A percentile compares a stretch with the other conserved stretches of the same genome.
Conservation (phyloP, 2,797 vertebrate species). For the Stomatorhinus walkeri region DNA sequence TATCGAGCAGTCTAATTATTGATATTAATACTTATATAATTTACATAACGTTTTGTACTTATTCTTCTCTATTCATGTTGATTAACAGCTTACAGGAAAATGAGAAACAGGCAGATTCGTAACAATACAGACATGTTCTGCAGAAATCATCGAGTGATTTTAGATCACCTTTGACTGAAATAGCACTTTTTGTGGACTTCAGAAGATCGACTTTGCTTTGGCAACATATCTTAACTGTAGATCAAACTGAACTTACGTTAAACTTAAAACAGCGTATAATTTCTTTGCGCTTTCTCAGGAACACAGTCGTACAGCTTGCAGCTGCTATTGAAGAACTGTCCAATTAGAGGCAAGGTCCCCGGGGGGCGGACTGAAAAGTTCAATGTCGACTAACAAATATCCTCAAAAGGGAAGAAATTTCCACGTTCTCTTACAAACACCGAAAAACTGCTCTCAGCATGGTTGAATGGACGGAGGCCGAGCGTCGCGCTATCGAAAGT, state of each 20-base stretch:
- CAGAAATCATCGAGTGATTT: background rate
- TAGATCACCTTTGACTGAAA: background rate
- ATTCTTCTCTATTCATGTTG: background rate
- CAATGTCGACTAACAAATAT: background rate
- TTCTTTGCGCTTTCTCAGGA: background rate
- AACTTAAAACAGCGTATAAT: background rate
- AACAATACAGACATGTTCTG: background rate
- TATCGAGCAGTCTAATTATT: background rate
- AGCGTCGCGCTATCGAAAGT: constrained; percentile 14
- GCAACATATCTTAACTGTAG: background rate
- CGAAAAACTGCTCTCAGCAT: background rate
- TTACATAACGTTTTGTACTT: background rate
- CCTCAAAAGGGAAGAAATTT: background rate
- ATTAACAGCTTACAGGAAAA: background rate
- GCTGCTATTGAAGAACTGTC: background rate
- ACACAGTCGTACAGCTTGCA: background rate
- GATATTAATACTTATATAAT: background rate
- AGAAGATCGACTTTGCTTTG: background rate
- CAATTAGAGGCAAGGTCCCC: background rate
- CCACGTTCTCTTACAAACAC: background rate
- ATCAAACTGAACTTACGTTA: background rate
- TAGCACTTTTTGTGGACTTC: background rate
- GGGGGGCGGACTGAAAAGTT: background rate
- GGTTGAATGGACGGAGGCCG: constrained; percentile 23
- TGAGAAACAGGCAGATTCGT: background rate